Evolutionary conservation across 2,797 vertebrate species (phyloP).

Genomic region (Cheirogaleus major): DNA sequence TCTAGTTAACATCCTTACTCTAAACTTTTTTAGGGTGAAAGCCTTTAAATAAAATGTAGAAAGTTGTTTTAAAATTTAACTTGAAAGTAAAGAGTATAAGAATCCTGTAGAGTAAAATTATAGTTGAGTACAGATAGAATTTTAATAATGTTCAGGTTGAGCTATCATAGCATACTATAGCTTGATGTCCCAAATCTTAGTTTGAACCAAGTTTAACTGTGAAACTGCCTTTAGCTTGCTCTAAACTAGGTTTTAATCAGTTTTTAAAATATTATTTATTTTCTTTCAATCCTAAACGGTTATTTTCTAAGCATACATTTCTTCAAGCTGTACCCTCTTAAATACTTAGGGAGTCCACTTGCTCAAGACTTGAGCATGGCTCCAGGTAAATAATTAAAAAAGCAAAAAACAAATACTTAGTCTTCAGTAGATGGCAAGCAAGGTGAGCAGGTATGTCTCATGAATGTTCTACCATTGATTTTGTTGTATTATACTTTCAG

Average conservation of each 20-base stretch:
- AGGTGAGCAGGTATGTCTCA: accelerated
- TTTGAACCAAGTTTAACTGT: not conserved
- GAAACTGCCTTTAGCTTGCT: not conserved
- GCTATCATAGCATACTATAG: not conserved
- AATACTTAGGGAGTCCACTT: not conserved
- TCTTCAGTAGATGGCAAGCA: not conserved
- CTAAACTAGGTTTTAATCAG: not conserved
- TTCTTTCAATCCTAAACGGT: not conserved
- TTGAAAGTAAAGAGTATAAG: not conserved
- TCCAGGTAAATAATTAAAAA: too few relatives aligned
- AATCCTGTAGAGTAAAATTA: not conserved
- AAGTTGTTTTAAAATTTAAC: not conserved
- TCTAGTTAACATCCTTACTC: not conserved
- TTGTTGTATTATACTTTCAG: conserved; percentile 80
- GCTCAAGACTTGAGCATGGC: too few relatives aligned
- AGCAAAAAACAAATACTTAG: not conserved
- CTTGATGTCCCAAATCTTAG: not conserved
- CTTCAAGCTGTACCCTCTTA: not conserved
- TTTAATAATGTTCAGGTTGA: conserved; percentile 60
- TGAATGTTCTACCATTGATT: conserved; percentile 27
- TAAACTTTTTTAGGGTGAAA: not conserved
- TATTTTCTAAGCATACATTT: conserved; percentile 53
- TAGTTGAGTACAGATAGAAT: not conserved
- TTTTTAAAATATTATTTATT: not conserved
- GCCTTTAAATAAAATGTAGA: conserved; percentile 52